A percentile compares a stretch with the other conserved stretches of the same genome.
Conservation (phyloP, 2,113 vertebrate genomes). For the Dromaius novaehollandiae region DNA sequence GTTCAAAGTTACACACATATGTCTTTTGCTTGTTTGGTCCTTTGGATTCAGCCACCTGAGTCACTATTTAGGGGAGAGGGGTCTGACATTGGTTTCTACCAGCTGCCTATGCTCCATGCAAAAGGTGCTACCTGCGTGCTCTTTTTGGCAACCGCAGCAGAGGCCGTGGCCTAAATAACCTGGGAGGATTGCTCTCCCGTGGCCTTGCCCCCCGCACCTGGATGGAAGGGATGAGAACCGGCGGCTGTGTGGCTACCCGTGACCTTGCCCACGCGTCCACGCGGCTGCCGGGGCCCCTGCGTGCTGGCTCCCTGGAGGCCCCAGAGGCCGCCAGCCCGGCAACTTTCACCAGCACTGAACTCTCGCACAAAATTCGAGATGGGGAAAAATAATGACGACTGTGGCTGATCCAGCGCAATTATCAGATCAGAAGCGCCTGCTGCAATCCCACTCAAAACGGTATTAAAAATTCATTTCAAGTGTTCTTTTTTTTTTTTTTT, state of each 20-base stretch:
- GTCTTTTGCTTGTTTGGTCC: not conserved
- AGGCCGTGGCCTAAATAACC: not conserved
- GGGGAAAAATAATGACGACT: conserved; percentile 23
- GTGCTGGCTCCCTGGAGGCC: not conserved
- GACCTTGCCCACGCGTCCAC: not conserved
- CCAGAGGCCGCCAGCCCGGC: not conserved
- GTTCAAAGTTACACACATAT: not conserved
- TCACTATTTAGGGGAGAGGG: not conserved
- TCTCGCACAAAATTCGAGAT: conserved; percentile 31
- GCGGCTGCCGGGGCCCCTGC: not conserved
- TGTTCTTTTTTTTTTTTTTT: not conserved
- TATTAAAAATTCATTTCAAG: conserved; percentile 72
- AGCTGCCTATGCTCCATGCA: not conserved
- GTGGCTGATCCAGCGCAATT: conserved; percentile 61
- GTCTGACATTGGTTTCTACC: not conserved
- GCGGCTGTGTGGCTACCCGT: not conserved
- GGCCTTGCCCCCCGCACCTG: not conserved
- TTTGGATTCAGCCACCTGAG: not conserved
- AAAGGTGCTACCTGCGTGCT: not conserved
- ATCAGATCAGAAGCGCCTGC: conserved; percentile 65
- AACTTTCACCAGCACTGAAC: not conserved
- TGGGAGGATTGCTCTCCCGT: not conserved
- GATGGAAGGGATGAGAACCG: not conserved
- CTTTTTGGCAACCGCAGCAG: not conserved
- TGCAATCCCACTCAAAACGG: conserved; percentile 70